phyloP scores from a whole-genome alignment of 2,113 vertebrate species.

The Setophaga petechia region DNA sequence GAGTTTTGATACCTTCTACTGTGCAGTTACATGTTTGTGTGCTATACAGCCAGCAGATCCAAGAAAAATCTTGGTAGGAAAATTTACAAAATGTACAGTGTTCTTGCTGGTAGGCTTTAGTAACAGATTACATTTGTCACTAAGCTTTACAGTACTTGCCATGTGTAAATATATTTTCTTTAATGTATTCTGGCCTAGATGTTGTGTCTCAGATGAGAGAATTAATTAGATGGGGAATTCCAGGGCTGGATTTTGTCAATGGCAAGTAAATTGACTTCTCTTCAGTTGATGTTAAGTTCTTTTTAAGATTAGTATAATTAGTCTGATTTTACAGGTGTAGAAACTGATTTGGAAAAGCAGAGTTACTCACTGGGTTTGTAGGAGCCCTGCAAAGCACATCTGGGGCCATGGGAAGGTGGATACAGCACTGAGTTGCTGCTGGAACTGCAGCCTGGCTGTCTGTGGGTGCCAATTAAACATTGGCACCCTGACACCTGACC shows the following conservation, averaged over 20 bases:
- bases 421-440: not conserved
- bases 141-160: not conserved
- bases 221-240: not conserved
- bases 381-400: not conserved
- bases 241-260: not conserved
- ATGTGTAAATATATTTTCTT: not conserved
- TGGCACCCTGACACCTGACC: no score
- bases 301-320: not conserved
- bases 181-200: not conserved
- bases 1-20: not conserved
- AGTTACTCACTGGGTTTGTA: not conserved
- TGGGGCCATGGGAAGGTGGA: not conserved
- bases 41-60: not conserved
- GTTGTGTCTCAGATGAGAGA: not conserved
- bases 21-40: not conserved
- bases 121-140: not conserved
- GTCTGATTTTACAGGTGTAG: not conserved
- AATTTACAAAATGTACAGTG: not conserved
- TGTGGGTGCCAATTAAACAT: rapidly evolving
- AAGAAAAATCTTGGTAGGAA: not conserved
- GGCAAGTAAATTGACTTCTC: not conserved
- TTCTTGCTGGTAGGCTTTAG: not conserved
- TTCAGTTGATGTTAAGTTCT: not conserved
- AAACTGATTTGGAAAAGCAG: not conserved
- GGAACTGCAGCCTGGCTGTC: not conserved